Evolutionary conservation across 2,888 invertebrate genomes (phyloP), one percentile per base, ranked within the genome.

Genomic region (Ectropis crepuscularia): DNA sequence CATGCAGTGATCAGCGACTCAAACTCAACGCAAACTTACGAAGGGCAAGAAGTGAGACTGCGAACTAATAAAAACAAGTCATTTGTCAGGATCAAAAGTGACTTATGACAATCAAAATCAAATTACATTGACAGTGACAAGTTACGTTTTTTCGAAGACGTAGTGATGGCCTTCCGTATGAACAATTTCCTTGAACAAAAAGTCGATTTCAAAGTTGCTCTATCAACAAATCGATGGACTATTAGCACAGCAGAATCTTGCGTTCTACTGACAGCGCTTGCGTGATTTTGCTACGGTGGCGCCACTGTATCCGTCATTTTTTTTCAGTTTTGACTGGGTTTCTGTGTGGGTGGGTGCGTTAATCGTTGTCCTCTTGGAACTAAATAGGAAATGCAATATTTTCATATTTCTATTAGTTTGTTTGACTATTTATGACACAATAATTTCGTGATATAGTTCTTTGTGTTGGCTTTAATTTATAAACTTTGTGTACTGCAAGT

Each of bases 261-360:
- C 11, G 41, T 5, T 42, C 41, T 41, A 41, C 10, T 64, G 66
- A 61, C 57, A 57, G 66, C 69, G 65, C 68, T 46, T 67, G 69
- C 69, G 63, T 61, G 61, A 62, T 16, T 36, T 62, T 47, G 51
- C 72, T 68, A 70, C 46, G 68, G 75, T 78, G 71, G 80, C 80
- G 81, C 80, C 77, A 65, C 62, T 28, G 4, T 71, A 63, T 65
- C 11, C 43, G 5, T n/a, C 16, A 43, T 63, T 67, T 73, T 74
- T 76, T 75, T 80, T 81, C 84, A 92, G 92, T 92, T 90, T 89
- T 86, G 63, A 86, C 85, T 80, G 81, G 86, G 85, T 85, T 87
- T 88, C 87, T 81, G 80, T 77, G 74, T 81, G 69, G 80, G 79
- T 68, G 87, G 88, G 79, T 81, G 90, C 86, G 85, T 82, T 61